Base-by-base conservation (phyloP, 2,797 vertebrate genomes). In the Pelobates cultripes region DNA sequence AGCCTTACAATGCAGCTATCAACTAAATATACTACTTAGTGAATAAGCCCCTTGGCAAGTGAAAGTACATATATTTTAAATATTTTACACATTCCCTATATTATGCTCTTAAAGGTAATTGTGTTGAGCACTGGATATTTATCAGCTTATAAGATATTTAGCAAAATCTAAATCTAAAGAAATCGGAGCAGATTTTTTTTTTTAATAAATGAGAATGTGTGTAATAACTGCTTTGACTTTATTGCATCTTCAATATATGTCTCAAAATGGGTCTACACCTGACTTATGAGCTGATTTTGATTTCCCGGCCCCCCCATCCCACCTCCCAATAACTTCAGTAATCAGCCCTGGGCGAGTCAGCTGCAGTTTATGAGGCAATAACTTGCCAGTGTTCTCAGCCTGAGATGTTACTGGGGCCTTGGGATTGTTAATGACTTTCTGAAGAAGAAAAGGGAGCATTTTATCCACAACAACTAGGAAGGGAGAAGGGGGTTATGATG, bases 351-450 rank as follows among this genome's bases (percentile, higher is more conserved):
- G 82, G 82, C 82, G 43, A 84, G 82, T 79, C 82, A 84, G 82
- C 82, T 84, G 82, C 82, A 84, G 77, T 84, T 84, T 84, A 84
- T 84, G 77, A 84, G 77, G 82, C 82, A 84, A 84, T 84, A 84
- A 84, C 82, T 79, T 79, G 72, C 82, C 82, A 84, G 82, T 79
- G 82, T 84, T 84, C 77, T 64, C 82, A 79, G 77, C 82, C 77
- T 66, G 60, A 64, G 72, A 79, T 84, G 82, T 79, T 84, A 84
- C 82, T 79, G 72, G 82, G 57, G 82, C 77, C 77, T 74, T 57
- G 82, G 82, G 82, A 84, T 70, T 57, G 51, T 75, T 40, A 79
- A 84, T 79, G 77, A 79, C 77, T 84, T 77, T 57, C 77, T 66
- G 13, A 12, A 84, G 77, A 76, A 76, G 71, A 71, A 71, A 75